phyloP scores from a whole-genome alignment of 2,888 invertebrate genomes.

The Drosophila mimetica region DNA sequence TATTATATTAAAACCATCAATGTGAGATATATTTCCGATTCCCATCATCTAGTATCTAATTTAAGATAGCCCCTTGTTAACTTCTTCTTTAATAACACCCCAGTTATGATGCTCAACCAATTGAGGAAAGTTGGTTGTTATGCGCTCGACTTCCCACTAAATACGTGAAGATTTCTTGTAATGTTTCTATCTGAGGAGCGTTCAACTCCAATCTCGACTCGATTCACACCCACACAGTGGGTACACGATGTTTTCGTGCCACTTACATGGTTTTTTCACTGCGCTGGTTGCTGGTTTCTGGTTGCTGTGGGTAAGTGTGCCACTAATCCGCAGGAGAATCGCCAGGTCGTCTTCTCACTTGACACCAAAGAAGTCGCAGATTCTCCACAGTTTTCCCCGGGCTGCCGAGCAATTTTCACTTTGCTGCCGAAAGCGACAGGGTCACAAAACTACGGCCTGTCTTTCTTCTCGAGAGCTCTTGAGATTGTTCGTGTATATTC shows the following conservation, averaged over 20 bases:
- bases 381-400: conserved; percentile 37
- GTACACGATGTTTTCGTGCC: conserved; percentile 20
- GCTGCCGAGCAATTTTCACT: conserved; percentile 63
- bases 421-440: conserved; percentile 49
- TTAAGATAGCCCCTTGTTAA: neutral
- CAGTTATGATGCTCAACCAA: neutral
- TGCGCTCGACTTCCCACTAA: conserved; percentile 30
- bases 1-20: neutral
- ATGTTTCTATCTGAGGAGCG: conserved; percentile 26
- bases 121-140: conserved; percentile 25
- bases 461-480: conserved; percentile 5
- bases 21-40: neutral
- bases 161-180: conserved; percentile 23
- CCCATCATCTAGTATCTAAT: neutral
- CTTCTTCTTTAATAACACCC: conserved; percentile 10
- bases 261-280: conserved; percentile 34
- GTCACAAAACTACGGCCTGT: conserved; percentile 28
- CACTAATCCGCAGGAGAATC: conserved; percentile 46
- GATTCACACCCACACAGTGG: conserved; percentile 22
- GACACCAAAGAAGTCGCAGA: conserved; percentile 36
- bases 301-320: conserved; percentile 31
- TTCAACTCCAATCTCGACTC: conserved; percentile 27
- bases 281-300: conserved; percentile 15
- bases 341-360: conserved; percentile 37
- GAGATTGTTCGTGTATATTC: conserved; percentile 13